Base-by-base conservation (phyloP, 1,140 invertebrate species). In the Brachionus sp. region DNA sequence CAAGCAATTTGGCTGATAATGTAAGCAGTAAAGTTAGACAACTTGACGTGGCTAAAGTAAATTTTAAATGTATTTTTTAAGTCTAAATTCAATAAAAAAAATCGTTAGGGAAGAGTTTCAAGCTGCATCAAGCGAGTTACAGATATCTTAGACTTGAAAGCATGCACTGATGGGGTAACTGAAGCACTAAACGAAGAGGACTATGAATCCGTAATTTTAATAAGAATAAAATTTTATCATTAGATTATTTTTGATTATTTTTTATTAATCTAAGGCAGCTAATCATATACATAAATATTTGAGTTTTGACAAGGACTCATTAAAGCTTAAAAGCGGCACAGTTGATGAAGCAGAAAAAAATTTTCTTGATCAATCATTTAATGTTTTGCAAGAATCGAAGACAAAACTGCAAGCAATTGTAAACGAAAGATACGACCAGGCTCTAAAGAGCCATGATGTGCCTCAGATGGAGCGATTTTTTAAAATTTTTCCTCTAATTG, bases 401-500 rank as follows among this genome's bases (percentile, higher is more conserved):
- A 88, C 91, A 57, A 92, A 94, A 84, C 87, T 96, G 3, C 91
- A 92, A 84, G 89, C 90, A 35, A 92, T 96, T 70, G 92, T 97
- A 0, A 92, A 92, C 25, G 91, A 91, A 50, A 93, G 93, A 86
- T 96, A 99, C 88, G 94, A 97, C 86, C 95, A 97, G 86, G 95
- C 97, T 33, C 93, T 98, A 0, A 92, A 92, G 82, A 92, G 92
- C 64, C 93, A 95, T 86, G 96, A 99, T 90, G 91, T 88, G 23
- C 94, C 94, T 3, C 94, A 94, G 3, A 93, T 98, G 16, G 96
- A 98, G 87, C 88, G 96, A 84, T 96, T 98, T 88, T 99, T 99
- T 87, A 99, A 98, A 90, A 93, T 99, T 86, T 99, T 98, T 89
- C 97, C 97, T 2, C 90, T 98, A 25, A 90, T 99, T 4, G 95